phyloP scores from a whole-genome alignment of 1,140 invertebrate genomes.

The Xylocopa sonorina region DNA sequence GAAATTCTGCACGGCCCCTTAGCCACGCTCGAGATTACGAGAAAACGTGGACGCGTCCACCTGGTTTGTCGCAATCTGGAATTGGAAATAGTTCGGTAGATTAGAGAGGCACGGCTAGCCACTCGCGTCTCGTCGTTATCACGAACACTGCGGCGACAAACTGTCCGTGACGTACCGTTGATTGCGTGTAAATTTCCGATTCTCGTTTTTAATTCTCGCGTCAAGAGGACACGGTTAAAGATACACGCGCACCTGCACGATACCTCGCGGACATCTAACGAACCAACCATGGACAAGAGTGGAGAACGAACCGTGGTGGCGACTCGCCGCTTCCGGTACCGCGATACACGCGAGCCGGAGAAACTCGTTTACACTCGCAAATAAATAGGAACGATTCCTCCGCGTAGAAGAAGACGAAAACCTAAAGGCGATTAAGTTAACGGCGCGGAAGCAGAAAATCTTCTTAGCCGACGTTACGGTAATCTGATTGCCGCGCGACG shows the following conservation, averaged over 20 bases:
- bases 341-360: not conserved
- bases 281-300: too few species aligned
- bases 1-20: constrained; percentile 5
- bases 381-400: not conserved
- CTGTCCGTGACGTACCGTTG: too few species aligned
- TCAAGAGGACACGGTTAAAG: too few species aligned
- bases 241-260: too few species aligned
- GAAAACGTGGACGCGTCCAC: not conserved
- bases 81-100: constrained; percentile 13
- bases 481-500: constrained; percentile 32
- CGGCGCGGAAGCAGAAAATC: constrained; percentile 1
- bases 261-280: too few species aligned
- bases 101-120: not conserved
- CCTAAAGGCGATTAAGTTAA: not conserved
- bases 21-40: not conserved
- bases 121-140: too few species aligned
- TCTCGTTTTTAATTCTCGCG: not conserved
- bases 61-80: not conserved
- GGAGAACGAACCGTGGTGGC: too few species aligned
- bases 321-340: too few species aligned
- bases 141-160: too few species aligned
- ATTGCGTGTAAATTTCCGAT: too few species aligned
- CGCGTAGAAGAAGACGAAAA: not conserved
- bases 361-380: not conserved
- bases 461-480: constrained; percentile 43